phyloP scores from a whole-genome alignment of 1,140 invertebrate genomes.

The Ephestia elutella region DNA sequence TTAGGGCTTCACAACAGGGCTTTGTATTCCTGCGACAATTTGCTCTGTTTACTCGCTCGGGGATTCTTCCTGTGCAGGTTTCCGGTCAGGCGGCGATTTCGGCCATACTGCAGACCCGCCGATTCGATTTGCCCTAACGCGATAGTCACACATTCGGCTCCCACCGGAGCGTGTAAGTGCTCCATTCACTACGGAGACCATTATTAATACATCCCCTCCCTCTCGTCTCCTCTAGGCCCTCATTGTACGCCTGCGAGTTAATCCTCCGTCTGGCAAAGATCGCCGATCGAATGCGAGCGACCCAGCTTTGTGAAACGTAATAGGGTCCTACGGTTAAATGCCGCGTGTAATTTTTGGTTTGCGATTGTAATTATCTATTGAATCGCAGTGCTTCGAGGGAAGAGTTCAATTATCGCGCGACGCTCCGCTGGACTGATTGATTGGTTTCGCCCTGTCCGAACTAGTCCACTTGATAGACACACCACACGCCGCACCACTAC shows the following conservation, averaged over 20 bases:
- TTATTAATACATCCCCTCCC: conserved; percentile 65
- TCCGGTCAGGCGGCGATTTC: conserved; percentile 58
- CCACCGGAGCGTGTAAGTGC: conserved; percentile 65
- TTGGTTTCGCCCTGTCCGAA: conserved; percentile 58
- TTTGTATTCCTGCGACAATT: conserved; percentile 18
- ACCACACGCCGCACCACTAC: conserved; percentile 30
- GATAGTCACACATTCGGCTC: conserved; percentile 67
- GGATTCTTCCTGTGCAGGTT: conserved; percentile 36
- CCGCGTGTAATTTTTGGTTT: conserved; percentile 67
- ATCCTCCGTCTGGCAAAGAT: conserved; percentile 58
- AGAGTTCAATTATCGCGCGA: conserved; percentile 66
- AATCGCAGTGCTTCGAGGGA: conserved; percentile 53
- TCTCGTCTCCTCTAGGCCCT: conserved; percentile 47
- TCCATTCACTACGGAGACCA: conserved; percentile 60
- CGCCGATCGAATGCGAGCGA: conserved; percentile 50
- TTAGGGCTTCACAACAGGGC: neutral
- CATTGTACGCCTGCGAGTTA: conserved; percentile 59
- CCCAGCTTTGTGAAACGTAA: conserved; percentile 57
- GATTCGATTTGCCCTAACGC: conserved; percentile 68
- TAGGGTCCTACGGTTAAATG: conserved; percentile 61
- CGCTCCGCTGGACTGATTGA: conserved; percentile 63
- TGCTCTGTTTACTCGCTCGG: conserved; percentile 21
- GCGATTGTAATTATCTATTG: conserved; percentile 68
- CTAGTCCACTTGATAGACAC: conserved; percentile 56
- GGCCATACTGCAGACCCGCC: conserved; percentile 44